Percentiles rank a stretch among this genome's conserved stretches.
Conservation (phyloP, 2,797 vertebrate genomes). For the Neoniphon sammara region DNA sequence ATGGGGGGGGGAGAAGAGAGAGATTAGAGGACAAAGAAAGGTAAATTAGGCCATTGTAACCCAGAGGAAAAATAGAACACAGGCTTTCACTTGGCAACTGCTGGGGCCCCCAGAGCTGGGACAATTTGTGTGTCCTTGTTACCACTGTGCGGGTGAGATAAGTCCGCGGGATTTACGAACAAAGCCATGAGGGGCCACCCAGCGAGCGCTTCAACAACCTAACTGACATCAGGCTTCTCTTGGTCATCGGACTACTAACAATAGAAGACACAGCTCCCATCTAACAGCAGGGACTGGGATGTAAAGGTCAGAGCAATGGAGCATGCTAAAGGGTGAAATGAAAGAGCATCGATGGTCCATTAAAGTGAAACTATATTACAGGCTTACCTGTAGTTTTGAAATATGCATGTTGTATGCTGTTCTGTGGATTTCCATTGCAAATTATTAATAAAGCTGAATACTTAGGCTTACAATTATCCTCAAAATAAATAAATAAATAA, state of each 20-base stretch:
- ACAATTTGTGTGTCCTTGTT: not conserved
- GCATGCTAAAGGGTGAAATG: no score
- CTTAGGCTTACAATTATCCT: no score
- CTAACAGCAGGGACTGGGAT: not conserved
- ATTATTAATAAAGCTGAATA: no score
- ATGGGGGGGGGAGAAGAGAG: not conserved
- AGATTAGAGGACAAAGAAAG: not conserved
- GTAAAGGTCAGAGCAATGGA: no score
- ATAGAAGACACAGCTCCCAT: not conserved
- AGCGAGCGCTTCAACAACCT: not conserved
- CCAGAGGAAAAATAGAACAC: not conserved
- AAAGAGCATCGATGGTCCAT: no score
- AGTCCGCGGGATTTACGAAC: slow-evolving; percentile 15
- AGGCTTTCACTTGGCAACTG: not conserved
- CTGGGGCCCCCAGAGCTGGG: not conserved
- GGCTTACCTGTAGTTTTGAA: not conserved
- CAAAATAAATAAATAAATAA: no score
- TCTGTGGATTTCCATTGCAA: not conserved
- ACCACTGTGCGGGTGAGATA: not conserved
- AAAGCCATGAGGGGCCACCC: not conserved
- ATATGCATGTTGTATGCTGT: no score
- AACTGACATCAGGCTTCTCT: not conserved
- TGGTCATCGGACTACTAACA: not conserved
- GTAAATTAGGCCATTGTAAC: not conserved
- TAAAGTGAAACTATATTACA: no score